A percentile compares a stretch with the other conserved stretches of the same genome.
phyloP scores from a whole-genome alignment of 2,797 vertebrate species.

The Aldrovandia affinis region DNA sequence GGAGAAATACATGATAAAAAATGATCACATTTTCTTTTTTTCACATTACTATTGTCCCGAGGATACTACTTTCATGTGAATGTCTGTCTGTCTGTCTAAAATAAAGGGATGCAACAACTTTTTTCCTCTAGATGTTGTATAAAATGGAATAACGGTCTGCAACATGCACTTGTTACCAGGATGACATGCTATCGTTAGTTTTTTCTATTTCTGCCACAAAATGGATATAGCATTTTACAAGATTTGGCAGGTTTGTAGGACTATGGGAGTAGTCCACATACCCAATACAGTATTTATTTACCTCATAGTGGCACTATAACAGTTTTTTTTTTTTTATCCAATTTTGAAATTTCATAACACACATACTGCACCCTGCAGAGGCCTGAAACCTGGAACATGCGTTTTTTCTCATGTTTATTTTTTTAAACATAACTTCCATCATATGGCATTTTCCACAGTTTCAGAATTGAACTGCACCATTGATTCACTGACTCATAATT shows the following conservation, averaged over 20 bases:
- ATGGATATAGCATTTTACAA: too few species aligned
- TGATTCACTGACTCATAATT: too few species aligned
- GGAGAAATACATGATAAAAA: not conserved
- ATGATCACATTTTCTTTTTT: not conserved
- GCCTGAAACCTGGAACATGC: too few species aligned
- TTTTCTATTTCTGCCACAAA: not conserved
- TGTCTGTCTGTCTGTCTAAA: not conserved
- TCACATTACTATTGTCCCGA: not conserved
- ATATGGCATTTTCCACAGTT: too few species aligned
- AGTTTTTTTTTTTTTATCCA: too few species aligned
- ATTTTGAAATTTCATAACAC: too few species aligned
- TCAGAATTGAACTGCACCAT: too few species aligned
- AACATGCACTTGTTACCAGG: not conserved
- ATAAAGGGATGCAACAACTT: not conserved
- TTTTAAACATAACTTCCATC: too few species aligned
- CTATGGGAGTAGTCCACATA: not conserved
- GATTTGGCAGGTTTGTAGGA: not conserved
- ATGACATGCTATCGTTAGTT: not conserved
- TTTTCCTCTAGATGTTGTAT: not conserved
- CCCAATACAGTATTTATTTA: not conserved
- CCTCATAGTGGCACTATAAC: too few species aligned
- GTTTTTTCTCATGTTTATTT: too few species aligned
- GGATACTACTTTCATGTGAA: not conserved
- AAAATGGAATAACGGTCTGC: not conserved
- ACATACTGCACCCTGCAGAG: too few species aligned